Conservation (phyloP, 2,888 invertebrate species). For the Cecidostiba fungosa region DNA sequence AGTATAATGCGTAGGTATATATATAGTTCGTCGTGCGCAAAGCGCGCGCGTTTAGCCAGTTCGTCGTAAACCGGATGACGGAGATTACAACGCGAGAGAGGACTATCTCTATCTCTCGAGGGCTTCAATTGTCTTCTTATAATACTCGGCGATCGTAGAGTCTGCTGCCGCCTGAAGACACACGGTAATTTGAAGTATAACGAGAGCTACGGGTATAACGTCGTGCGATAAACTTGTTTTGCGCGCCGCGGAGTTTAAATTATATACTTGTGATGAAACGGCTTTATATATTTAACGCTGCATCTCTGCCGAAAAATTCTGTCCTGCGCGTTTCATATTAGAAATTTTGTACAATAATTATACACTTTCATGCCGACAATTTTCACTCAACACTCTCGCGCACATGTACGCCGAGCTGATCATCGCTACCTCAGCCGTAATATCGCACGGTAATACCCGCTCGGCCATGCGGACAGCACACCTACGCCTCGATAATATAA, state of each 20-base stretch:
- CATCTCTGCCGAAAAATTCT: too few relatives aligned
- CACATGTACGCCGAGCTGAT: not conserved
- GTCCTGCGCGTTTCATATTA: too few relatives aligned
- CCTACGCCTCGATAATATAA: slow-evolving; percentile 29
- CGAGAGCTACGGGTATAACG: not conserved
- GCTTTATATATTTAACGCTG: too few relatives aligned
- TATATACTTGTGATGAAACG: too few relatives aligned
- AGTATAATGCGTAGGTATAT: slow-evolving; percentile 62
- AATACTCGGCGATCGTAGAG: not conserved
- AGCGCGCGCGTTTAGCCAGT: not conserved
- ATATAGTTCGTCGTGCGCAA: slow-evolving; percentile 60
- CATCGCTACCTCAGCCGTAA: not conserved
- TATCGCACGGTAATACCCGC: not conserved
- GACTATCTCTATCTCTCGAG: not conserved
- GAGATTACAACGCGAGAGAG: slow-evolving; percentile 27
- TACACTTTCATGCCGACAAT: not conserved
- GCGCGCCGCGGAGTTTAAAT: not conserved
- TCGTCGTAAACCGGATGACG: slow-evolving; percentile 37
- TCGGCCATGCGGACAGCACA: not conserved
- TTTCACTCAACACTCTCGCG: not conserved
- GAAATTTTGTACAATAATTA: not conserved
- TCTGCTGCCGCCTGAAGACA: not conserved
- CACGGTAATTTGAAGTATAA: slow-evolving; percentile 20
- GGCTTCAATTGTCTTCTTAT: slow-evolving; percentile 38
- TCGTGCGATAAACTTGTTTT: slow-evolving; percentile 8